Evolutionary conservation across 1,140 invertebrate genomes (phyloP).

Genomic region (Drosophila lowei): DNA sequence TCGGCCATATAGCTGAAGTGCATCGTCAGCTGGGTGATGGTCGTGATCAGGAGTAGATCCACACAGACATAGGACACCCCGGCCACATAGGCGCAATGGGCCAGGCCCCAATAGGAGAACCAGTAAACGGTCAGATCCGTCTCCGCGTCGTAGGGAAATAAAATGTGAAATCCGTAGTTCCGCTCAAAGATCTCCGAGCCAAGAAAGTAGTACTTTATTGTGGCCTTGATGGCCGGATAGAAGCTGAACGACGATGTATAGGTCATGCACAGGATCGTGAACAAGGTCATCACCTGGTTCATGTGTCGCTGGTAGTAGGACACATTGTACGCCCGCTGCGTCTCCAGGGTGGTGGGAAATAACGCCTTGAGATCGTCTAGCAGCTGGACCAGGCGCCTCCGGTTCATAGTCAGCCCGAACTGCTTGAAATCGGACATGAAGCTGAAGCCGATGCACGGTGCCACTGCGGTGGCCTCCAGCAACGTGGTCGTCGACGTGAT

Average conservation of each 20-base stretch:
- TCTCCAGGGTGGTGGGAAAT: conserved; percentile 41
- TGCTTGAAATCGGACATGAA: conserved; percentile 77
- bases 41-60: conserved; percentile 61
- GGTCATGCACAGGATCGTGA: conserved; percentile 69
- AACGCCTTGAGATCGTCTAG: conserved; percentile 60
- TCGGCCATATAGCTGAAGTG: conserved; percentile 69
- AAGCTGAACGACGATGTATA: conserved; percentile 74
- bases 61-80: conserved; percentile 72
- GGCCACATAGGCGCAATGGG: conserved; percentile 73
- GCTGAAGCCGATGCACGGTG: conserved; percentile 69
- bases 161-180: conserved; percentile 66
- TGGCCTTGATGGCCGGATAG: conserved; percentile 68
- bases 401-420: conserved; percentile 62
- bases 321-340: conserved; percentile 51
- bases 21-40: conserved; percentile 73
- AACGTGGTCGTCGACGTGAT: conserved; percentile 65
- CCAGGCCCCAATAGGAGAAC: conserved; percentile 66
- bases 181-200: conserved; percentile 69
- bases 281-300: conserved; percentile 64
- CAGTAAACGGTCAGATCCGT: conserved; percentile 66
- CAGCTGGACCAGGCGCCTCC: conserved; percentile 31
- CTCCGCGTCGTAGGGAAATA: conserved; percentile 64
- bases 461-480: conserved; percentile 67
- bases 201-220: conserved; percentile 64
- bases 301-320: conserved; percentile 59